Percentiles rank a stretch among this genome's conserved stretches.
Evolutionary conservation across 2,888 invertebrate species (phyloP).

Genomic region (Dryobota labecula): DNA sequence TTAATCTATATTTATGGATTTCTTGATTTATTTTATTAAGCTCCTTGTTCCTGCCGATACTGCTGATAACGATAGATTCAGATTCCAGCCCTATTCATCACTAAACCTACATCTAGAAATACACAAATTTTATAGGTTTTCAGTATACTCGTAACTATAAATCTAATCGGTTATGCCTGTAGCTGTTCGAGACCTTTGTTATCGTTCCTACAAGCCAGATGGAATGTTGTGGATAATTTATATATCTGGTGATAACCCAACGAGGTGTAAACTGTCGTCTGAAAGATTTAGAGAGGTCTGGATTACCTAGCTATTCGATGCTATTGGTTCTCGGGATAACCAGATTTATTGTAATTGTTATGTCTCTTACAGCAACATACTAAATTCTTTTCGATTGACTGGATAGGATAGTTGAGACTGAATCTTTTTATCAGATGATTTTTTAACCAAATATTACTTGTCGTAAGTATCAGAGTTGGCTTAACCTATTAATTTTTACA

Average conservation of each 20-base stretch:
- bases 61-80: conserved; percentile 6
- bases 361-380: background rate
- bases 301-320: background rate
- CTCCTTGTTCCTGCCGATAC: background rate
- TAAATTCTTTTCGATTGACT: background rate
- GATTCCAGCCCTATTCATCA: conserved; percentile 5
- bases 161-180: conserved; percentile 14
- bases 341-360: background rate
- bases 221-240: conserved; percentile 46
- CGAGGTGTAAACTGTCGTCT: conserved; percentile 25
- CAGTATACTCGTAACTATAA: conserved; percentile 35
- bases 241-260: conserved; percentile 26
- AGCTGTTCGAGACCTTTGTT: conserved; percentile 33
- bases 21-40: background rate
- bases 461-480: background rate
- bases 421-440: no score
- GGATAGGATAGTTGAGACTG: no score
- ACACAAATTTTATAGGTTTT: conserved; percentile 7
- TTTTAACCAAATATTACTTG: no score
- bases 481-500: background rate
- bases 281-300: conserved; percentile 19
- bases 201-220: conserved; percentile 29
- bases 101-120: background rate
- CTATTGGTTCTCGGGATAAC: background rate
- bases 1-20: background rate